phyloP scores from a whole-genome alignment of 2,888 invertebrate genomes.

The Athalia circularis region DNA sequence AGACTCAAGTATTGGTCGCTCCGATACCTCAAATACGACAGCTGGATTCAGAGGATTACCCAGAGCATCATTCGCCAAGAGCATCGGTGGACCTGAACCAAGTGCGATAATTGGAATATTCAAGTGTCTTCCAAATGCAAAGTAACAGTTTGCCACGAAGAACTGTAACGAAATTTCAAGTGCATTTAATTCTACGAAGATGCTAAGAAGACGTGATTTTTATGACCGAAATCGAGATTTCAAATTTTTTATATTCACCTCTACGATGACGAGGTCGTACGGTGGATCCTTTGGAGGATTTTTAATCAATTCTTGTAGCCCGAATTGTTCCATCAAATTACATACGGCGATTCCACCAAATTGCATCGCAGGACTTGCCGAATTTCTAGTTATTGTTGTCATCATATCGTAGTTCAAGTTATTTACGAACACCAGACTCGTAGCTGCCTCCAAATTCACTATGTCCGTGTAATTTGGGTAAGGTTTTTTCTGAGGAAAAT shows the following conservation, averaged over 20 bases:
- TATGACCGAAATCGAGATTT: not conserved
- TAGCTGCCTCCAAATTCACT: conserved; percentile 47
- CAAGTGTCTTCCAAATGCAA: conserved; percentile 62
- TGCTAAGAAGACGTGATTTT: not conserved
- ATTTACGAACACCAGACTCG: conserved; percentile 56
- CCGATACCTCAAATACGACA: conserved; percentile 56
- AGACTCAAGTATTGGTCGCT: conserved; percentile 53
- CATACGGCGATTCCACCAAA: conserved; percentile 52
- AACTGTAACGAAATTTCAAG: conserved; percentile 51
- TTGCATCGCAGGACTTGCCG: not conserved
- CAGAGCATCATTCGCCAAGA: conserved; percentile 62
- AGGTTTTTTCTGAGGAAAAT: conserved; percentile 62
- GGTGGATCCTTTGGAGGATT: conserved; percentile 59
- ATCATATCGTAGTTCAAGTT: conserved; percentile 57
- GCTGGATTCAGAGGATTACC: conserved; percentile 62
- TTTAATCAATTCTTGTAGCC: conserved; percentile 54
- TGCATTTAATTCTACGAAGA: not conserved
- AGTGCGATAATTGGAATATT: conserved; percentile 61
- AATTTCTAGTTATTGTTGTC: no score
- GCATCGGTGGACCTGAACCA: conserved; percentile 56
- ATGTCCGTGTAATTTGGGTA: conserved; percentile 64
- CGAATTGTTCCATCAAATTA: conserved; percentile 46
- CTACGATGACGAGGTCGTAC: conserved; percentile 60
- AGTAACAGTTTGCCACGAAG: conserved; percentile 61
- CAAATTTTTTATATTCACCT: conserved; percentile 54